Percentiles rank a stretch among this genome's conserved stretches.
These are phyloP conservation scores for Gryllus longicercus DNA, from an alignment of 2,888 invertebrate species.

Conservation along the genomic window DNA sequence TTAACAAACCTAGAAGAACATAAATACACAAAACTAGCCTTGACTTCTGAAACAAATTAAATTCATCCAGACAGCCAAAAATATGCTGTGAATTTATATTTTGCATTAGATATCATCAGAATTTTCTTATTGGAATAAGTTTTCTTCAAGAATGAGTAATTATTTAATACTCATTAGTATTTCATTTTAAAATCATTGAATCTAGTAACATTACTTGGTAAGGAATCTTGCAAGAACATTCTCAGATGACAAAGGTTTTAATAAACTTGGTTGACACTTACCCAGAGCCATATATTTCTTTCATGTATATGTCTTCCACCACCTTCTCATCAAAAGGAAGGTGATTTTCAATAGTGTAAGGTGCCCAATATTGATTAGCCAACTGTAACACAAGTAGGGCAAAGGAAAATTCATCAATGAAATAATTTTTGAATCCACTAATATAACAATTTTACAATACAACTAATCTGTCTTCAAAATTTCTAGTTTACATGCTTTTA, in stretches of 20 bases:
- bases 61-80: too few species aligned
- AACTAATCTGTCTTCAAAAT: constrained; percentile 35
- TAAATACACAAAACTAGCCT: too few species aligned
- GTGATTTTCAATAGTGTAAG: constrained; percentile 70
- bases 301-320: constrained; percentile 82
- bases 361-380: constrained; percentile 90
- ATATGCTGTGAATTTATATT: too few species aligned
- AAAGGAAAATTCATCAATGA: neutral
- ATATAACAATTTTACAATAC: neutral
- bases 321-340: constrained; percentile 71
- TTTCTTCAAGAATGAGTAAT: too few species aligned
- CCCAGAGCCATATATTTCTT: constrained; percentile 82
- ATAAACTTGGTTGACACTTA: constrained; percentile 48
- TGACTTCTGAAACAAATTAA: too few species aligned
- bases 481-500: neutral
- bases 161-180: too few species aligned
- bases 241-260: constrained; percentile 42
- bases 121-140: too few species aligned
- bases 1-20: too few species aligned
- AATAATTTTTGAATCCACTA: neutral
- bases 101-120: too few species aligned
- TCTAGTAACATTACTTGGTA: too few species aligned
- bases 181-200: neutral
- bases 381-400: constrained; percentile 58
- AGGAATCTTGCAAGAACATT: constrained; percentile 44